Percentiles rank a stretch among this genome's conserved stretches.
These are phyloP conservation scores for Kryphioiulus occultus DNA, from an alignment of 2,888 invertebrate genomes.

Conservation along the genomic window DNA sequence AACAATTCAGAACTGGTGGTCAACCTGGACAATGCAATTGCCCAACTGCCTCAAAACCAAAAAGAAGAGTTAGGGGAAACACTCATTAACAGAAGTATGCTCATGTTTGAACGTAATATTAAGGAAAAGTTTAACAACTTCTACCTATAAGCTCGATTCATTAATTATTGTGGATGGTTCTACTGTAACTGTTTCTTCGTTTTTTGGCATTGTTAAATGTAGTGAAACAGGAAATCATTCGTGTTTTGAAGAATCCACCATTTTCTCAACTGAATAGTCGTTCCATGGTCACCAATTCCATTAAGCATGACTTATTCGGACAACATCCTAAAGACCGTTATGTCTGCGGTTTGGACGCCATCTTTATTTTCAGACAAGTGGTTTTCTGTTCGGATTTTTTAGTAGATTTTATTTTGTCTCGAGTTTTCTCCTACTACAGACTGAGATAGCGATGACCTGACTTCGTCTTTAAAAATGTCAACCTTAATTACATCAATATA, in stretches of 20 bases:
- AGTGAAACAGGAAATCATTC: neutral
- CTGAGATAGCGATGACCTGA: neutral
- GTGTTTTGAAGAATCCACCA: neutral
- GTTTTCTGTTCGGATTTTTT: neutral
- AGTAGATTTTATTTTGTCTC: neutral
- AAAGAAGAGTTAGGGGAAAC: slow-evolving; percentile 41
- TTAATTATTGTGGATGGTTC: neutral
- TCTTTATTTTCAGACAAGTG: neutral
- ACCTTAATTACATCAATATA: no score
- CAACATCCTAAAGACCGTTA: neutral
- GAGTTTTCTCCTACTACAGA: neutral
- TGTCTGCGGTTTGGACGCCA: neutral
- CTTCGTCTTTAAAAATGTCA: neutral
- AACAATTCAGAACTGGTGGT: neutral
- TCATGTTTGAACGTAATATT: neutral
- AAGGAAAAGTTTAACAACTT: neutral
- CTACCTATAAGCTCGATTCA: neutral
- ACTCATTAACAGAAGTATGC: neutral
- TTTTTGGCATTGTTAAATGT: neutral
- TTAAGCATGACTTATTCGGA: neutral
- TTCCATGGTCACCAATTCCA: neutral
- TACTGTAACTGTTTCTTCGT: neutral
- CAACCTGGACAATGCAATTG: neutral
- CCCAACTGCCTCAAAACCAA: neutral
- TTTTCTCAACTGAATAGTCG: neutral